phyloP scores from a whole-genome alignment of 1,140 invertebrate genomes.

The Cepaea nemoralis region DNA sequence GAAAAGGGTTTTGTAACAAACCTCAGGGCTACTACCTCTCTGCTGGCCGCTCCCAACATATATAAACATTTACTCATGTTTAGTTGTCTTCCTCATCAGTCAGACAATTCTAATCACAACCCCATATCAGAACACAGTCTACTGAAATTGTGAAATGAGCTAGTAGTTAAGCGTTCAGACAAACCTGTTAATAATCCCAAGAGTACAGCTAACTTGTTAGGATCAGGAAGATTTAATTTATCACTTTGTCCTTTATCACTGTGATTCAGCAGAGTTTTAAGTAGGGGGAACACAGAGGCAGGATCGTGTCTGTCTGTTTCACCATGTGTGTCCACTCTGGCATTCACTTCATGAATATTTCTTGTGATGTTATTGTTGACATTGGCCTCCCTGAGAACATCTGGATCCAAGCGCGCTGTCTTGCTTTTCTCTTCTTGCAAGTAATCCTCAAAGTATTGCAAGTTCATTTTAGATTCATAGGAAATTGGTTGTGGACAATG shows the following conservation, averaged over 20 bases:
- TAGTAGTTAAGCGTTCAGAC: too few species aligned
- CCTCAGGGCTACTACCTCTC: too few species aligned
- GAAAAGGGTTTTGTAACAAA: too few species aligned
- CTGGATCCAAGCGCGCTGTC: conserved; percentile 37
- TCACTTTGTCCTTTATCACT: neutral
- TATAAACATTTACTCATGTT: too few species aligned
- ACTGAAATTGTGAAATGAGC: too few species aligned
- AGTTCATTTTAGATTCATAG: conserved; percentile 63
- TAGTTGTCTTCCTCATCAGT: too few species aligned
- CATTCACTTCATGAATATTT: neutral
- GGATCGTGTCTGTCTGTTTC: neutral
- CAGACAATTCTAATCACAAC: too few species aligned
- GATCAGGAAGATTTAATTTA: neutral
- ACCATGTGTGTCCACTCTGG: neutral
- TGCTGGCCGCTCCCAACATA: too few species aligned
- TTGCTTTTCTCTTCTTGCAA: conserved; percentile 59
- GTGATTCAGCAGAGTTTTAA: neutral
- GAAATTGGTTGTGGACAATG: conserved; percentile 50
- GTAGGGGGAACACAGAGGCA: neutral
- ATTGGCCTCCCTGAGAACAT: neutral
- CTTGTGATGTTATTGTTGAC: neutral
- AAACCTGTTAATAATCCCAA: neutral
- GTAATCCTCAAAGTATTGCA: conserved; percentile 64
- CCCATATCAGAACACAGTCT: too few species aligned
- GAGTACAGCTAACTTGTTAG: neutral